Evolutionary conservation across 2,797 vertebrate species (phyloP).

Genomic region (Distichodus sexfasciatus): DNA sequence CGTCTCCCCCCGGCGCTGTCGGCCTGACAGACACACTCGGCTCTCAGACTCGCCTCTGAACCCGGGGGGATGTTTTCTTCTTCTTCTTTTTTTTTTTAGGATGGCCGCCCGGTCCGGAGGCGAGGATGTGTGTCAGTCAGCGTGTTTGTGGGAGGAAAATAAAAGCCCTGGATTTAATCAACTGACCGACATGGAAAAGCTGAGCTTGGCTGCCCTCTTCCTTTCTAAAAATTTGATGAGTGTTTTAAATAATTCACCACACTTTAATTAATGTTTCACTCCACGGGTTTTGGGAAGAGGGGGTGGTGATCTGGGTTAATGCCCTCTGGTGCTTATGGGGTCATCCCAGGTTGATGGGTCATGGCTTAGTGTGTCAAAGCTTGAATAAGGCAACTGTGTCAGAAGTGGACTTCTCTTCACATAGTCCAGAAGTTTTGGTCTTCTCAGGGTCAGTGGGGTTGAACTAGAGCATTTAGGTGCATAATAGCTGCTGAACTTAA

Average conservation of each 20-base stretch:
- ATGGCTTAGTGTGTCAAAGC: too few species aligned
- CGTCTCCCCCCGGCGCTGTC: background rate
- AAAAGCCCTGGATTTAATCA: background rate
- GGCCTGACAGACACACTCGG: background rate
- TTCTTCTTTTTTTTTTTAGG: too few species aligned
- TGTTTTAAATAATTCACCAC: slow-evolving; percentile 43
- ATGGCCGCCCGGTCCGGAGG: slow-evolving; percentile 3
- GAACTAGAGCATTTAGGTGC: background rate
- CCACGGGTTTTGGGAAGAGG: background rate
- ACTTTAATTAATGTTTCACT: slow-evolving; percentile 22
- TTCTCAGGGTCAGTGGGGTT: background rate
- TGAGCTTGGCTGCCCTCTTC: slow-evolving; percentile 31
- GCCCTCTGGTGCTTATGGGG: too few species aligned
- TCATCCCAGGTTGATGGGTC: too few species aligned
- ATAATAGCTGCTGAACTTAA: background rate
- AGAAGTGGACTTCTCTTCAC: background rate
- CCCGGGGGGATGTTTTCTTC: background rate
- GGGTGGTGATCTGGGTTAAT: background rate
- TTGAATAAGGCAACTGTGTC: too few species aligned
- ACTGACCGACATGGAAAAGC: slow-evolving; percentile 15
- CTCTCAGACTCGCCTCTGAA: background rate
- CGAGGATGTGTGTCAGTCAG: slow-evolving; percentile 29
- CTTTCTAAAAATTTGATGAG: slow-evolving; percentile 41
- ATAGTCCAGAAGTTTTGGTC: background rate
- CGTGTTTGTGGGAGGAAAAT: slow-evolving; percentile 8